phyloP scores from a whole-genome alignment of 2,888 invertebrate genomes.

The Drosophila gaucha region DNA sequence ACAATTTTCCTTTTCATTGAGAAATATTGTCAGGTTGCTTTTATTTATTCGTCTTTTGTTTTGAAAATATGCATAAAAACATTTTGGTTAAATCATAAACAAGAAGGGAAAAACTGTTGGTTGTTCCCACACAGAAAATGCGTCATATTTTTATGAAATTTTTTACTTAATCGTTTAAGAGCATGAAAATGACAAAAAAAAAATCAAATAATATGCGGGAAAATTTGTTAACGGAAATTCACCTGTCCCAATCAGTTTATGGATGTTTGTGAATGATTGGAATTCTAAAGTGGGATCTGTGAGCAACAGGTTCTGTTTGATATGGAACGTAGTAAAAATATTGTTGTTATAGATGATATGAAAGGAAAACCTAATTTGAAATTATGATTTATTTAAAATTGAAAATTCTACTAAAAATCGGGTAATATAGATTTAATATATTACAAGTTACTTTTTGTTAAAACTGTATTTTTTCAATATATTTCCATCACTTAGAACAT shows the following conservation, averaged over 20 bases:
- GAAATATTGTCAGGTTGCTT: constrained; percentile 48
- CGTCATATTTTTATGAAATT: constrained; percentile 41
- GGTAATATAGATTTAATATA: too few relatives aligned
- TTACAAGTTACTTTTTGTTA: too few relatives aligned
- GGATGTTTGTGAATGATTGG: constrained; percentile 3
- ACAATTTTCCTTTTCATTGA: constrained; percentile 63
- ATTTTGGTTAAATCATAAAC: constrained; percentile 24
- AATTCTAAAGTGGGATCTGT: background rate
- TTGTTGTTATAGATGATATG: background rate
- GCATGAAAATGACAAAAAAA: constrained; percentile 16
- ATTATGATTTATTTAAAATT: background rate
- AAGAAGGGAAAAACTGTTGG: constrained; percentile 27
- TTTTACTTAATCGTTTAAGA: constrained; percentile 44
- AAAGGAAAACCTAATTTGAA: background rate
- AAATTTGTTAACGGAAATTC: constrained; percentile 25
- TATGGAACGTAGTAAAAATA: background rate
- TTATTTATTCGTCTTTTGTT: constrained; percentile 41
- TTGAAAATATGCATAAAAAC: constrained; percentile 58
- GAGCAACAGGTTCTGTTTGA: constrained; percentile 9
- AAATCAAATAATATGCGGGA: background rate
- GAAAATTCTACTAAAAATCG: background rate
- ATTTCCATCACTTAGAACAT: too few relatives aligned
- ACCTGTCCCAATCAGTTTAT: constrained; percentile 46
- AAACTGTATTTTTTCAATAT: too few relatives aligned
- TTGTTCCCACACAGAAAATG: constrained; percentile 15